Conservation (phyloP, 2,888 invertebrate genomes). For the Callosobruchus maculatus region DNA sequence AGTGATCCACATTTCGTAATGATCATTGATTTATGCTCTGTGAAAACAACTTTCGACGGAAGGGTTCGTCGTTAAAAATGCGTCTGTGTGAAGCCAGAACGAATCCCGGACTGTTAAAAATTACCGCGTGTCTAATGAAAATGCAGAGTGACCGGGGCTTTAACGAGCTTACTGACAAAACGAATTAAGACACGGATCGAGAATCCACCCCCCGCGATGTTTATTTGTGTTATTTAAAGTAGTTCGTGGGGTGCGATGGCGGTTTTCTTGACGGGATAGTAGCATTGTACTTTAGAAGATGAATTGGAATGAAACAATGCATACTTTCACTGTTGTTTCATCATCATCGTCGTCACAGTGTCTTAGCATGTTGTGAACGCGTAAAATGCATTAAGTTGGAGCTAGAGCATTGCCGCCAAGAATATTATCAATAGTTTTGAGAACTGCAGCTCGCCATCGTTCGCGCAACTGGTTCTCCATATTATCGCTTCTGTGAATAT, state of each 20-base stretch:
- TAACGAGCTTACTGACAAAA: not conserved
- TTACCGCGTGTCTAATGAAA: not conserved
- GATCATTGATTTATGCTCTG: not conserved
- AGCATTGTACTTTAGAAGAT: no score
- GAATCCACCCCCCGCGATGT: not conserved
- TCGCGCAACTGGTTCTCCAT: no score
- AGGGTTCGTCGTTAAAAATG: not conserved
- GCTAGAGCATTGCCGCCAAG: no score
- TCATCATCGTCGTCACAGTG: no score
- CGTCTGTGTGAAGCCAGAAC: not conserved
- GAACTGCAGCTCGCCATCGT: no score
- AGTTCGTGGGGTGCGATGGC: not conserved
- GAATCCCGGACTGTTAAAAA: not conserved
- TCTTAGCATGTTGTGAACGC: no score
- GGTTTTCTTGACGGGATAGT: not conserved
- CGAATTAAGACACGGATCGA: not conserved
- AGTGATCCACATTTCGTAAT: not conserved
- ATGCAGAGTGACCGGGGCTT: not conserved
- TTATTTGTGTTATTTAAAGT: not conserved
- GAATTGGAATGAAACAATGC: no score
- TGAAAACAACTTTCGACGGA: not conserved
- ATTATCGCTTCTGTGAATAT: no score
- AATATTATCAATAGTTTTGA: no score
- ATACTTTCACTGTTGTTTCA: no score
- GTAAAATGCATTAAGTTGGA: no score